phyloP scores from a whole-genome alignment of 2,113 vertebrate genomes.

The Panthera leo region DNA sequence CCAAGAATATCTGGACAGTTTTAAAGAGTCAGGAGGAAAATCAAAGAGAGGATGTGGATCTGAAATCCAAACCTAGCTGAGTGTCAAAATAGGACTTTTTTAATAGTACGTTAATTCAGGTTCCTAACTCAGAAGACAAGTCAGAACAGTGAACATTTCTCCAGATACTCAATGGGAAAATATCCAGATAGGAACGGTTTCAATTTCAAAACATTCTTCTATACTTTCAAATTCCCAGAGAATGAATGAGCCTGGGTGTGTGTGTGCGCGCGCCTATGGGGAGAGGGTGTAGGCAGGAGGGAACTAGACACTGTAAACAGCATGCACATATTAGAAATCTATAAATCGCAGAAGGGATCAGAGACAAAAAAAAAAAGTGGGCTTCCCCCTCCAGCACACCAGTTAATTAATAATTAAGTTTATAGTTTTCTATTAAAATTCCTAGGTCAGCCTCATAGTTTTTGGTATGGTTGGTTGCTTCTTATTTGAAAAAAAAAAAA shows the following conservation, averaged over 20 bases:
- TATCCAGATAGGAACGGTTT: not conserved
- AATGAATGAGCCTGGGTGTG: constrained; percentile 55
- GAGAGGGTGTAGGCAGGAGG: not conserved
- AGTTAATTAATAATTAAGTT: constrained; percentile 26
- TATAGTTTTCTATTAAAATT: constrained; percentile 20
- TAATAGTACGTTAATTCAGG: not conserved
- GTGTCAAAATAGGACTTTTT: constrained; percentile 6
- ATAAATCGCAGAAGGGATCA: not conserved
- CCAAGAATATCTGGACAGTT: not conserved
- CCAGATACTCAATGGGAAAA: too few species aligned
- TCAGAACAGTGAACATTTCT: not conserved
- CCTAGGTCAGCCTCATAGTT: not conserved
- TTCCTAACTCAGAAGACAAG: not conserved
- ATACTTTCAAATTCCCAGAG: not conserved
- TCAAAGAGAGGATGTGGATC: not conserved
- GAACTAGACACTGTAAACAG: not conserved
- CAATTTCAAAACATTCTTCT: constrained; percentile 30
- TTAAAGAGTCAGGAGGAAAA: not conserved
- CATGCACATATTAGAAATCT: not conserved
- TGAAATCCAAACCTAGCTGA: not conserved
- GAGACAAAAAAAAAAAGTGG: not conserved
- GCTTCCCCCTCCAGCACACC: not conserved
- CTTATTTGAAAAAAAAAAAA: not conserved
- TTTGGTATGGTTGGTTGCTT: not conserved
- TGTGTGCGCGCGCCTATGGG: not conserved